Percentiles rank a stretch among this genome's conserved stretches.
Evolutionary conservation across 2,113 vertebrate species (phyloP).

Genomic region (Anthoscopus minutus): DNA sequence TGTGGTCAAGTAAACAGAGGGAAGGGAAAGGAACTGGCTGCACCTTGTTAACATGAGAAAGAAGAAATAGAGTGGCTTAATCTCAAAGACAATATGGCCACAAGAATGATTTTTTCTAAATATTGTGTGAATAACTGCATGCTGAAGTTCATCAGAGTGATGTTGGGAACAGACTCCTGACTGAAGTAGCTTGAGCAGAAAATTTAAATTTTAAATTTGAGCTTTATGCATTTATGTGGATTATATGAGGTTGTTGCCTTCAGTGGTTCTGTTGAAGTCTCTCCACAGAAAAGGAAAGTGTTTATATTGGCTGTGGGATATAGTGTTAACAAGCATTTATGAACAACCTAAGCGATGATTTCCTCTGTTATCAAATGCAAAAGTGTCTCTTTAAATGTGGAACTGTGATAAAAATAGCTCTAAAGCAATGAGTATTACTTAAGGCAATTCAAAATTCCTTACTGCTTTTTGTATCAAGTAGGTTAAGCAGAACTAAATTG

Average conservation of each 20-base stretch:
- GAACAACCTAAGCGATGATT: neutral
- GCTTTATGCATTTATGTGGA: neutral
- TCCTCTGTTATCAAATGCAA: neutral
- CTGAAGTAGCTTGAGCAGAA: neutral
- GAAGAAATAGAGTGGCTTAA: neutral
- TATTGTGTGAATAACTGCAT: neutral
- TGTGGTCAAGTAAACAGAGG: neutral
- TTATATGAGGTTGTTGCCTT: neutral
- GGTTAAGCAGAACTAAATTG: neutral
- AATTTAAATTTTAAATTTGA: neutral
- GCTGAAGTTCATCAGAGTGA: neutral
- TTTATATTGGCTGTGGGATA: neutral
- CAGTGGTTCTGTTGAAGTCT: neutral
- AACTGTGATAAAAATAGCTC: neutral
- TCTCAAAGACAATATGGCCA: neutral
- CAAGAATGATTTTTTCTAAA: neutral
- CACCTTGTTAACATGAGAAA: neutral
- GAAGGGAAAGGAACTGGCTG: neutral
- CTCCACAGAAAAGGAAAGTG: neutral
- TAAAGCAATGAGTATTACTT: neutral
- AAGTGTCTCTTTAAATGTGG: neutral
- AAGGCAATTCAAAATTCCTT: neutral
- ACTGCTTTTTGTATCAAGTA: neutral
- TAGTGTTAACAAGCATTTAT: neutral
- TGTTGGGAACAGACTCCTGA: neutral